Base-by-base conservation (phyloP, 2,797 vertebrate species). In the Mus minutoides region DNA sequence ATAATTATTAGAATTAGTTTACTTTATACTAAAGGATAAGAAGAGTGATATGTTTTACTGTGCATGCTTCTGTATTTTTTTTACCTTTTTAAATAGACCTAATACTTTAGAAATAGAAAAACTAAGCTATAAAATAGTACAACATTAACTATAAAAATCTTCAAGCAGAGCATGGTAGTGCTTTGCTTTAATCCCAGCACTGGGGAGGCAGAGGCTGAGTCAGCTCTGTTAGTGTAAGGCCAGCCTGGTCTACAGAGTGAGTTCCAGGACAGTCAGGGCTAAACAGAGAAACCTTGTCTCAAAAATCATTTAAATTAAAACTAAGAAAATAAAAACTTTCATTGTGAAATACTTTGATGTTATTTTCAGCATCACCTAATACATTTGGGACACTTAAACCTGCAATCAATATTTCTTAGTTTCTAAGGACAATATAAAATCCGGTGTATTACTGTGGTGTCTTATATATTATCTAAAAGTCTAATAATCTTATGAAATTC, bases 401-500 rank as follows among this genome's bases (percentile, higher is more conserved):
- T 34, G 26, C 12, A 92, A 9, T 94, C n/a, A 69, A 73, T 21
- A 77, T 64, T 88, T 90, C 54, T 34, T 54, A n/a, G 17, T 82
- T 80, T 71, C 93, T 16, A 79, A 52, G 88, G 11, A 79, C 46
- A 95, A 92, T 49, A 88, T 16, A 91, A 93, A 92, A 90, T 84
- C 46, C 49, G 92, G 11, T 93, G 93, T 80, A 78, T 60, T 78
- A 24, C 31, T 79, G 26, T 64, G 88, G 40, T 12, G 71, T 46
- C 62, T 93, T 92, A 88, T 40, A 29, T 76, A 77, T 95, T 90
- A 92, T 67, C 80, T 93, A 84, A 87, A 94, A 90, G 19, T 93
- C 83, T 84, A 71, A 93, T 89, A 96, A 92, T 89, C 54, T 76
- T 87, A 60, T 91, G 52, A 94, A 97, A 94, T 43, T 71, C 49